A percentile compares a stretch with the other conserved stretches of the same genome.
Evolutionary conservation across 2,113 vertebrate genomes (phyloP).

Genomic region (Scalopus aquaticus): DNA sequence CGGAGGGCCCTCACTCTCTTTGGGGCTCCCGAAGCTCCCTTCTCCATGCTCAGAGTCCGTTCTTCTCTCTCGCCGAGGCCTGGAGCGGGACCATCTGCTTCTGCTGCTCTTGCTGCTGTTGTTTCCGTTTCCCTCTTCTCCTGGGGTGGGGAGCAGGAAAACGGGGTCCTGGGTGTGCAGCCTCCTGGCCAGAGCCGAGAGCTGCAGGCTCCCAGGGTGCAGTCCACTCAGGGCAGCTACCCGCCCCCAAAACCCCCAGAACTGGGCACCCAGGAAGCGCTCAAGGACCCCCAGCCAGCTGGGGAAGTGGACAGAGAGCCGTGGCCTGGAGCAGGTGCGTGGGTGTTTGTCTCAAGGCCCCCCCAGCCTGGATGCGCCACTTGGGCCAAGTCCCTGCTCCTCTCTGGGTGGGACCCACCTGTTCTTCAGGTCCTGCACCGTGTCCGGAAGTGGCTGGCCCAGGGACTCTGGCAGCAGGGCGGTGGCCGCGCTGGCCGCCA

Average conservation of each 20-base stretch:
- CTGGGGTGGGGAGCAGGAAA: background rate
- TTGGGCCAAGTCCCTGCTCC: background rate
- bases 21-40: background rate
- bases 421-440: slow-evolving; percentile 90
- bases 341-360: background rate
- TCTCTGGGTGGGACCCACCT: slow-evolving; percentile 71
- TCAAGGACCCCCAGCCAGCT: background rate
- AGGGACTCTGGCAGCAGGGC: slow-evolving; percentile 92
- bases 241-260: background rate
- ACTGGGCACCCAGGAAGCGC: background rate
- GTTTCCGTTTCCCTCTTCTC: slow-evolving; percentile 3
- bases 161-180: background rate
- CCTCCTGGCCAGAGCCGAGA: background rate
- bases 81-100: slow-evolving; percentile 70
- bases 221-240: background rate
- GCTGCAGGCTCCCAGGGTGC: background rate
- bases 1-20: background rate
- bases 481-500: slow-evolving; percentile 83
- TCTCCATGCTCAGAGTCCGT: background rate
- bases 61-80: slow-evolving; percentile 28
- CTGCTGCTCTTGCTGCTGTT: slow-evolving; percentile 42
- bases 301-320: background rate
- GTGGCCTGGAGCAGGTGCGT: background rate
- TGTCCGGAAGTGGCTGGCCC: slow-evolving; percentile 90
- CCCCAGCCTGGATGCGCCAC: background rate